Evolutionary conservation across 2,113 vertebrate genomes (phyloP), one percentile per base, ranked within the genome.

Genomic region (Arvicanthis niloticus): DNA sequence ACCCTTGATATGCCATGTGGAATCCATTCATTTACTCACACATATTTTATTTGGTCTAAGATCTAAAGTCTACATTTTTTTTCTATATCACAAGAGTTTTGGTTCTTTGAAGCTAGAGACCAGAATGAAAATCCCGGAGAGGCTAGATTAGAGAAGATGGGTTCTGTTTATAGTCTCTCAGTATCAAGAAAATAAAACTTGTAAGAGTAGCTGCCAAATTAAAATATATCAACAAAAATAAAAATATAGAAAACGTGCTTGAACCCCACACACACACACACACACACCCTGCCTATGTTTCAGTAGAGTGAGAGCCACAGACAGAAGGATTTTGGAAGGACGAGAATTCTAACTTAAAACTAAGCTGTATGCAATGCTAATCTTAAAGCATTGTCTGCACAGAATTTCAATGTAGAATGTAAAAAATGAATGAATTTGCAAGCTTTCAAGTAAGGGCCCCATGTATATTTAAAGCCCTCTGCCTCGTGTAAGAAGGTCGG

Each of bases 391-490:
- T 53, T 85, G 80, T 84, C 26, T 56, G 29, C 73, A 68, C 0
- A 77, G 65, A 4, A 95, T 97, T 97, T 97, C 53, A 94, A 65
- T 42, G 17, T 21, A 68, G 19, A 53, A 67, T 91, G 29, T 80
- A 65, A 80, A 75, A 85, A 26, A 95, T 67, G 7, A 96, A 75
- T 96, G 70, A 31, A 87, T 68, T 89, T 42, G 90, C 0, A 78
- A 89, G 56, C 9, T 84, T 97, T 97, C 58, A 91, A 75, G 51
- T 96, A 72, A 80, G 88, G 31, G 58, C 82, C 62, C 31, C 53
- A 48, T 87, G 70, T 40, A 53, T 92, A 58, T 31, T 97, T 96
- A 93, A 98, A 94, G 93, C 97, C 93, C 70, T 97, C 58, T 96
- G 70, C 42, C 16, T 96, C 90, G 24, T 34, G 75, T 31, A 92